Evolutionary conservation across 1,140 invertebrate genomes (phyloP).

Genomic region (Conus ventricosus): DNA sequence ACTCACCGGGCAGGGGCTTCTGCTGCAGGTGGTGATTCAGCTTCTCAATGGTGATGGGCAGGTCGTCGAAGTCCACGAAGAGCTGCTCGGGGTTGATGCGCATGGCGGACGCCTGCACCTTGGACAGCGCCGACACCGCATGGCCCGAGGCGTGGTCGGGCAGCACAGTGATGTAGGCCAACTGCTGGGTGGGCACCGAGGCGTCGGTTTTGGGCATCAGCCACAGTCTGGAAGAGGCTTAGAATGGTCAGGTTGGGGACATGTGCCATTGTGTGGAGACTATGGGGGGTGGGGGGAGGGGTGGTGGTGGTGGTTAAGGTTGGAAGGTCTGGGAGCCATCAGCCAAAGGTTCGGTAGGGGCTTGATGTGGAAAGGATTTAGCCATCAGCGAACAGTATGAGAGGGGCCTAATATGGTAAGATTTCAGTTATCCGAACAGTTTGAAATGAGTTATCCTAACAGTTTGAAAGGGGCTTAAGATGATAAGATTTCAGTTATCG

Average conservation of each 20-base stretch:
- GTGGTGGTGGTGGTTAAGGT: too few relatives aligned
- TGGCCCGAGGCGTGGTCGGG: constrained; percentile 42
- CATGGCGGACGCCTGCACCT: constrained; percentile 17
- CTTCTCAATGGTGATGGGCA: constrained; percentile 43
- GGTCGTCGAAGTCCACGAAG: constrained; percentile 45
- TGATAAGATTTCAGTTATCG: too few relatives aligned
- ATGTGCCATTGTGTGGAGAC: background rate
- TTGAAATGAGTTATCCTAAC: too few relatives aligned
- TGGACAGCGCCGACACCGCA: background rate
- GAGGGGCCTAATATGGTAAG: too few relatives aligned
- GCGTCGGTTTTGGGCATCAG: constrained; percentile 43
- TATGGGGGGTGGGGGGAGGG: too few relatives aligned
- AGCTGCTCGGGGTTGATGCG: background rate
- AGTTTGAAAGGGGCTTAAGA: too few relatives aligned
- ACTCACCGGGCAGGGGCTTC: constrained; percentile 54
- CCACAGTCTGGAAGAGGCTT: constrained; percentile 48
- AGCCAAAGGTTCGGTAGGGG: too few relatives aligned
- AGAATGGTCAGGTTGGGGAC: background rate
- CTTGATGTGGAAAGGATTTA: too few relatives aligned
- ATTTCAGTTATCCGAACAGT: too few relatives aligned
- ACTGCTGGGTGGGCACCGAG: constrained; percentile 42
- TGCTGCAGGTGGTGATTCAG: constrained; percentile 52
- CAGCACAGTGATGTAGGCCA: constrained; percentile 54
- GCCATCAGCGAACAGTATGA: too few relatives aligned
- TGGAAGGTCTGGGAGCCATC: too few relatives aligned